These are phyloP conservation scores for Timema podura DNA, from an alignment of 2,888 invertebrate genomes.

Conservation along the genomic window DNA sequence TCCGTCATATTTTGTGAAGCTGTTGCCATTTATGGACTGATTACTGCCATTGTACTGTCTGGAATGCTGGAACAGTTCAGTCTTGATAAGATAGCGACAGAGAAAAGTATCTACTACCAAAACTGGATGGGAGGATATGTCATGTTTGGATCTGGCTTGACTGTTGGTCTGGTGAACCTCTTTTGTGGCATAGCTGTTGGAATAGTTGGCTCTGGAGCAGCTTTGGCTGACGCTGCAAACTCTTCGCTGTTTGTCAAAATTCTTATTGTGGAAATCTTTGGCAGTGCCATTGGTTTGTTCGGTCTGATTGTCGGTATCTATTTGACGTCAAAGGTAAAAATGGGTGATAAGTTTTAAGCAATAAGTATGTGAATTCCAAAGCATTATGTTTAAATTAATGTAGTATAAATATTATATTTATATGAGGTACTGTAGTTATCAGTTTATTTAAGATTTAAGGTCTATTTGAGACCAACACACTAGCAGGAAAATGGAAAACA, in stretches of 20 bases:
- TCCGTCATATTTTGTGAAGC: slow-evolving; percentile 99
- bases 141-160: slow-evolving; percentile 94
- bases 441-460: no score
- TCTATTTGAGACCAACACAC: no score
- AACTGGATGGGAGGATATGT: slow-evolving; percentile 87
- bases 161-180: slow-evolving; percentile 93
- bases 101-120: slow-evolving; percentile 49
- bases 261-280: slow-evolving; percentile 98
- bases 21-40: slow-evolving; percentile 98
- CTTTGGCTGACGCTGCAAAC: slow-evolving; percentile 96
- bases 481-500: no score
- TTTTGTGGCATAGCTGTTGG: slow-evolving; percentile 96
- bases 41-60: slow-evolving; percentile 95
- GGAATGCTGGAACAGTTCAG: slow-evolving; percentile 61
- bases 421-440: no score
- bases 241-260: slow-evolving; percentile 95
- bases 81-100: slow-evolving; percentile 38
- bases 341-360: slow-evolving; percentile 59
- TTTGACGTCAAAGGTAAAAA: slow-evolving; percentile 79
- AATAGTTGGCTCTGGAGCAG: slow-evolving; percentile 98
- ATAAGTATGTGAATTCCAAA: no score
- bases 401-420: no score
- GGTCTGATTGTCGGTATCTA: slow-evolving; percentile 98
- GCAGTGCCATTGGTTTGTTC: slow-evolving; percentile 97
- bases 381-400: no score